A percentile compares a stretch with the other conserved stretches of the same genome.
Conservation (phyloP, 2,797 vertebrate genomes). For the Labeo calbasu region DNA sequence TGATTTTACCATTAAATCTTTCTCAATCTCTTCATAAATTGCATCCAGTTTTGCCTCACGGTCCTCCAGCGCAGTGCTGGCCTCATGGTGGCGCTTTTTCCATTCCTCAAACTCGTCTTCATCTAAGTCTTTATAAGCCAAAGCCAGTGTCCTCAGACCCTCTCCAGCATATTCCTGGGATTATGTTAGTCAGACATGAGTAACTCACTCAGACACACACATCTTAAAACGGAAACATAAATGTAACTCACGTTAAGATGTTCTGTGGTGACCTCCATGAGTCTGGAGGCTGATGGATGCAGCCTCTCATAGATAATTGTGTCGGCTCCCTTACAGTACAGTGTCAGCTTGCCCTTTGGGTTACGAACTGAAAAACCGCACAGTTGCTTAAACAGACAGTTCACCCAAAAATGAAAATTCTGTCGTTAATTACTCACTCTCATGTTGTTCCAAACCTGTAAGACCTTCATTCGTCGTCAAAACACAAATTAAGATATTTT, state of each 20-base stretch:
- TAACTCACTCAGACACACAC: not conserved
- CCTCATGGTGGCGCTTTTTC: constrained; percentile 82
- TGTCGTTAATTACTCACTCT: too few relatives aligned
- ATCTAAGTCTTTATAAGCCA: constrained; percentile 89
- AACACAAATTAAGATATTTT: too few relatives aligned
- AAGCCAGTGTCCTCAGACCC: constrained; percentile 88
- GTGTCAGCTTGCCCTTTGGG: constrained; percentile 81
- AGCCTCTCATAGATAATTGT: constrained; percentile 89
- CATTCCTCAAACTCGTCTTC: constrained; percentile 77
- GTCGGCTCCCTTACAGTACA: constrained; percentile 96
- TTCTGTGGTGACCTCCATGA: constrained; percentile 80
- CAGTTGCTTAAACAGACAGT: constrained; percentile 6
- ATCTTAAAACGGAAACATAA: not conserved
- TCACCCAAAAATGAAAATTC: too few relatives aligned
- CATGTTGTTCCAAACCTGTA: too few relatives aligned
- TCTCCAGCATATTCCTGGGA: constrained; percentile 89
- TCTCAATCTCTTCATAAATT: constrained; percentile 92
- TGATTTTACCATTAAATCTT: constrained; percentile 81
- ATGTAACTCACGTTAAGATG: constrained; percentile 85
- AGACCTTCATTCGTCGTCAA: too few relatives aligned
- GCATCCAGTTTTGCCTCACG: constrained; percentile 81
- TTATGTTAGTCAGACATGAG: constrained; percentile 12
- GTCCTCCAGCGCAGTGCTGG: constrained; percentile 79
- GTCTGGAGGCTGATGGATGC: constrained; percentile 77
- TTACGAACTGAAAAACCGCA: constrained; percentile 76